Conservation (phyloP, 2,797 vertebrate genomes). For the Podarcis lilfordi region DNA sequence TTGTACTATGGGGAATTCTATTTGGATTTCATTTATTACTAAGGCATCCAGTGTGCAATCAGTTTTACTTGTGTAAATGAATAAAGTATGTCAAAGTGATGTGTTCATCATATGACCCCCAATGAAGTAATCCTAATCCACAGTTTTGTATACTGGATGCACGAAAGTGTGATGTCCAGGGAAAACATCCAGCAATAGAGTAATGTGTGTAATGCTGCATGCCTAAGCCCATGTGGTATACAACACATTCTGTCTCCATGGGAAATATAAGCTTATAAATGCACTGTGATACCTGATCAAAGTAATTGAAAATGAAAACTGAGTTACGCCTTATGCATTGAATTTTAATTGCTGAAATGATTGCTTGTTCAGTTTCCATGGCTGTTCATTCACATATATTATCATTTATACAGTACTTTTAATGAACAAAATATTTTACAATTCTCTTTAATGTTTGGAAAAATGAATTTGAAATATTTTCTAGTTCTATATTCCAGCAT, state of each 20-base stretch:
- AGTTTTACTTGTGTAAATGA: not conserved
- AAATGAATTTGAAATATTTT: not conserved
- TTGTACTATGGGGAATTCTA: not conserved
- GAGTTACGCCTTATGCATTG: not conserved
- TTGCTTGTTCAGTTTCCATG: not conserved
- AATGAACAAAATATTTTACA: not conserved
- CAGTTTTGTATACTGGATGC: not conserved
- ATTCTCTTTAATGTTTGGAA: not conserved
- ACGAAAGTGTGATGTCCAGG: too few species aligned
- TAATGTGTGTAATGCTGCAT: too few species aligned
- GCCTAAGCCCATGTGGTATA: not conserved
- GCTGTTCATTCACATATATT: not conserved
- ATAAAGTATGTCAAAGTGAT: not conserved
- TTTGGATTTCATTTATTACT: not conserved
- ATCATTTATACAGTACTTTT: not conserved
- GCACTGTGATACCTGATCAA: not conserved
- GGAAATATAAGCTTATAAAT: not conserved
- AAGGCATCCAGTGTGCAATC: not conserved
- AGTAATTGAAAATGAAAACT: not conserved
- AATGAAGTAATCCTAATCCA: not conserved
- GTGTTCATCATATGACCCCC: not conserved
- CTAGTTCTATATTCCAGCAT: too few species aligned
- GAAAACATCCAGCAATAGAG: too few species aligned
- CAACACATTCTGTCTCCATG: not conserved
- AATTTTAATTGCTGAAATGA: not conserved